Percentiles rank a stretch among this genome's conserved stretches.
These are phyloP conservation scores for Oceanites oceanicus DNA, from an alignment of 2,113 vertebrate genomes.

Conservation along the genomic window DNA sequence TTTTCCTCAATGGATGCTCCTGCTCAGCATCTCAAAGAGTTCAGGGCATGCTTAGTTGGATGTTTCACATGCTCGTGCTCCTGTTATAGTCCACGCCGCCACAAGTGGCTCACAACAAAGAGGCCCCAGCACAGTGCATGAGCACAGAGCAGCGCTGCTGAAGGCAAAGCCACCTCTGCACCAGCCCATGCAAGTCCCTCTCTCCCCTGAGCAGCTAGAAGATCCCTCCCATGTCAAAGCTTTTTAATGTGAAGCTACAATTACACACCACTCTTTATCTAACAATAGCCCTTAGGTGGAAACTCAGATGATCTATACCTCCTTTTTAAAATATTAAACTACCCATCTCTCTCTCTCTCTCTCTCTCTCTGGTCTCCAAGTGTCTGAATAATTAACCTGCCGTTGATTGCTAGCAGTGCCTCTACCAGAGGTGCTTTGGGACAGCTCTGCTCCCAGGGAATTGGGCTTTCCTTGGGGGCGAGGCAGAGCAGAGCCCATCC, in stretches of 20 bases:
- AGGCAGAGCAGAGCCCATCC: background rate
- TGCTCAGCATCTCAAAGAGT: background rate
- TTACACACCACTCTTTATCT: background rate
- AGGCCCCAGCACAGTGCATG: background rate
- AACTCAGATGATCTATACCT: background rate
- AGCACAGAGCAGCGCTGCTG: background rate
- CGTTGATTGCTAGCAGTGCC: background rate
- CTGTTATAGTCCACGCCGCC: background rate
- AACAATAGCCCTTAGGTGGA: background rate
- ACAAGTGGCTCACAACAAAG: background rate
- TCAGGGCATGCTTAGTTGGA: background rate
- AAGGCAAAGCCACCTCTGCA: background rate
- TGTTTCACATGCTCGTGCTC: accelerated
- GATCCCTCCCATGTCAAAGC: background rate
- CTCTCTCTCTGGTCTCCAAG: background rate
- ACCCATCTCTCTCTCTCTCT: background rate
- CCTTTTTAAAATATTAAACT: background rate
- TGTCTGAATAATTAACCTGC: background rate
- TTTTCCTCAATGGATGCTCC: background rate
- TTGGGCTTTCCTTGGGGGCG: background rate
- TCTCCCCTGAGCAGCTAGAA: background rate
- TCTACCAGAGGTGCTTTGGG: background rate
- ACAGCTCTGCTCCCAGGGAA: background rate
- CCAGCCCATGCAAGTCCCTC: background rate
- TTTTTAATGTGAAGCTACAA: background rate